Base-by-base conservation (phyloP, 92 coral and sea anemone species). In the Porites rus region DNA sequence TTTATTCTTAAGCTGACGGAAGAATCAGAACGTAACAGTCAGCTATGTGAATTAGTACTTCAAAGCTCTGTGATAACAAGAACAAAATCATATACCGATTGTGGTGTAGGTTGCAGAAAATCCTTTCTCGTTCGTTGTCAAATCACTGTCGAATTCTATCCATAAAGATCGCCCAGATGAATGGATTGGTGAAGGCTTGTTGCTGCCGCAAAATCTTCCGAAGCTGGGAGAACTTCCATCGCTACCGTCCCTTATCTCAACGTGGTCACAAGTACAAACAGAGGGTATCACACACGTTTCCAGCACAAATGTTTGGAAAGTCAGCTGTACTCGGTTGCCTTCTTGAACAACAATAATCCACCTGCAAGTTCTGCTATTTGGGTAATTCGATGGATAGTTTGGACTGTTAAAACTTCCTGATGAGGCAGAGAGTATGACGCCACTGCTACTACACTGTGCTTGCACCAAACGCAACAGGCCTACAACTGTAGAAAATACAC, bases 181-280 rank as follows among this genome's bases (percentile, higher is more conserved):
- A 46, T 72, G 66, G 38, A 92, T 77, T 17, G 78, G 52, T 7
- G 93, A 67, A 10, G 88, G 91, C 56, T 58, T 71, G 12, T 69
- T 85, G 65, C 71, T 86, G 7, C 98, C 98, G 81, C 98, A 96
- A 24, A 87, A 87, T 51, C 75, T 88, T 56, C 85, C 91, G 56
- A 94, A 71, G 60, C 86, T 28, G 5, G 93, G 65, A 14, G 88
- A 86, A 6, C 71, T 85, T 2, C 84, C 60, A 11, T 75, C 56
- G 8, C 65, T 85, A 4, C 98, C 98, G 84, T 94, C 97, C 20
- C 95, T 91, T 51, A 96, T 71, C 69, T 86, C 88, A 74, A 94
- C 93, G 81, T 54, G 94, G 69, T 96, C 98, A 84, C 89, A 94
- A 19, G 88, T 88, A 75, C 97, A 96, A 2, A 80, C 28, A 17